Conservation (phyloP, 1,140 invertebrate species). For the Melitaea cinxia region DNA sequence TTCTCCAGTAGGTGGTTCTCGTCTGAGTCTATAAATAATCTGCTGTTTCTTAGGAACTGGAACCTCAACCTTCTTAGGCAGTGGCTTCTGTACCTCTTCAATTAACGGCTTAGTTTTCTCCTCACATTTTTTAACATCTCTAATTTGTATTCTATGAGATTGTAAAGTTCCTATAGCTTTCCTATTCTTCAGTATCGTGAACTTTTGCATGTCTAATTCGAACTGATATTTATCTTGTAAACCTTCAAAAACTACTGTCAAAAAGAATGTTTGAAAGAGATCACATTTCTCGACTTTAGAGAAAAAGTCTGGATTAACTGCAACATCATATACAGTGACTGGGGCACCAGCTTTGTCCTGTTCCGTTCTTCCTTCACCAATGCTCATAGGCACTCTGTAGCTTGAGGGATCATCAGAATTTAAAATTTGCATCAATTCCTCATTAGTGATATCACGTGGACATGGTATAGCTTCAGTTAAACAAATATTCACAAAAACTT, state of each 20-base stretch:
- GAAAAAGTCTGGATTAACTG: constrained; percentile 88
- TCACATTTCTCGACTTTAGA: constrained; percentile 85
- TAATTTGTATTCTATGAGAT: constrained; percentile 86
- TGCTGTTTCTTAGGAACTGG: constrained; percentile 49
- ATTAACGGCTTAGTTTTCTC: constrained; percentile 78
- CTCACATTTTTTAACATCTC: constrained; percentile 80
- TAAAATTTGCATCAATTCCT: constrained; percentile 87
- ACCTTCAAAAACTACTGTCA: constrained; percentile 88
- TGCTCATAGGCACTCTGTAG: constrained; percentile 93
- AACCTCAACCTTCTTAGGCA: constrained; percentile 47
- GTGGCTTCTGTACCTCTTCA: constrained; percentile 77
- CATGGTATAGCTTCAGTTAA: constrained; percentile 88
- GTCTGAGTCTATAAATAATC: constrained; percentile 76
- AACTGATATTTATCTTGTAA: constrained; percentile 87
- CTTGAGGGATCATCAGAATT: constrained; percentile 86
- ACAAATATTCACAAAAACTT: constrained; percentile 92
- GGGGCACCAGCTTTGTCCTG: constrained; percentile 88
- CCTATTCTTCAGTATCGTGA: constrained; percentile 83
- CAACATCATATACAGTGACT: constrained; percentile 89
- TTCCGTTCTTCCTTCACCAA: constrained; percentile 90
- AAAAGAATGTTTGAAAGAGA: constrained; percentile 88
- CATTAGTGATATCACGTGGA: constrained; percentile 90
- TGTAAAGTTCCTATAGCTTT: constrained; percentile 88
- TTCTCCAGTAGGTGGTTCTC: constrained; percentile 71
- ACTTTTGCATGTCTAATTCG: constrained; percentile 84